These are phyloP conservation scores for Pluvianellus socialis DNA, from an alignment of 2,113 vertebrate species.

Conservation along the genomic window DNA sequence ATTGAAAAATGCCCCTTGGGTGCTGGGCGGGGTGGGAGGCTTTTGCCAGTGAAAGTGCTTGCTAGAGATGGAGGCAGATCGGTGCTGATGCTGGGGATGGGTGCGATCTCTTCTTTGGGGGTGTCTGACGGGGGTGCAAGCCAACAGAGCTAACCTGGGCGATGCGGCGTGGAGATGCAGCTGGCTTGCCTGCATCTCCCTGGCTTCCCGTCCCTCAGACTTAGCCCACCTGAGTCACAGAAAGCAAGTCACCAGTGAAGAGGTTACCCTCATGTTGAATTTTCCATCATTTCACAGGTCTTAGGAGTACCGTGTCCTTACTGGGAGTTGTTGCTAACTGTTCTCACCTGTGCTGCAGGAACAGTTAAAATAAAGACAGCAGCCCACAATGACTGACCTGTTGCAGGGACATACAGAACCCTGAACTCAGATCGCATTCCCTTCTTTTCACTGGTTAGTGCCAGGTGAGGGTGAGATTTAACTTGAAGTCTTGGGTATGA, in stretches of 20 bases:
- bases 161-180: fast-evolving
- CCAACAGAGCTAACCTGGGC: not conserved
- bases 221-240: not conserved
- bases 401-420: not conserved
- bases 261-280: not conserved
- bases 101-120: not conserved
- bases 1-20: not conserved
- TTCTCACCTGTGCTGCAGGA: not conserved
- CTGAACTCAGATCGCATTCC: not conserved
- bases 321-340: not conserved
- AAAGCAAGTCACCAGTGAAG: not conserved
- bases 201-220: not conserved
- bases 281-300: not conserved
- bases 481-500: not conserved
- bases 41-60: not conserved
- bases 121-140: not conserved
- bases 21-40: not conserved
- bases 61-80: not conserved
- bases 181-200: not conserved
- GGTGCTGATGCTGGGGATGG: not conserved
- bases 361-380: not conserved
- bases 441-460: not conserved
- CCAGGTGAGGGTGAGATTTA: not conserved
- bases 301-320: not conserved
- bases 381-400: not conserved